Evolutionary conservation across 2,113 vertebrate genomes (phyloP).

Genomic region (Malurus melanocephalus): DNA sequence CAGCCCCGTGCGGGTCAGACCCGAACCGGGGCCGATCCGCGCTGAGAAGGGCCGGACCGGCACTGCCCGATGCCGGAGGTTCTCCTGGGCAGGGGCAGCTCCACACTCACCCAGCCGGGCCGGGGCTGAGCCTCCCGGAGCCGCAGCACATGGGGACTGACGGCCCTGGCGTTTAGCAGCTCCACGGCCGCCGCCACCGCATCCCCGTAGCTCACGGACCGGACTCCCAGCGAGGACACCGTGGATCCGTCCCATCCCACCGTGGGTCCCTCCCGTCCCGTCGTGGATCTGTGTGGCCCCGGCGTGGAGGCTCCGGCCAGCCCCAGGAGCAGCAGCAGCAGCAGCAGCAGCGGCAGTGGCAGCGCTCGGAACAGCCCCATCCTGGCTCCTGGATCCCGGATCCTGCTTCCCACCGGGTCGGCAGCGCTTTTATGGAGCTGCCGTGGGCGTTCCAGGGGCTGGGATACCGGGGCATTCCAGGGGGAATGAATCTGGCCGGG

Average conservation of each 20-base stretch:
- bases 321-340: background rate
- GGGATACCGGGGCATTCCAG: background rate
- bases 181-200: background rate
- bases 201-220: fast-evolving
- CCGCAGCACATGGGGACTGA: background rate
- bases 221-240: fast-evolving
- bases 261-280: fast-evolving
- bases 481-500: background rate
- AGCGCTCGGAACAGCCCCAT: background rate
- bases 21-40: fast-evolving
- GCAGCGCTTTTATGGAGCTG: background rate
- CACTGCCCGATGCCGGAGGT: fast-evolving
- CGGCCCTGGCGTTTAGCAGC: background rate
- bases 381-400: background rate
- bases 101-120: background rate
- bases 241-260: fast-evolving
- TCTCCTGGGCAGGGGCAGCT: fast-evolving
- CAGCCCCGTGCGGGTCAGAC: background rate
- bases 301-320: background rate
- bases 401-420: fast-evolving
- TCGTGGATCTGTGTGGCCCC: fast-evolving
- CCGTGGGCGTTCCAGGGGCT: fast-evolving
- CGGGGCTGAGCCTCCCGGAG: background rate
- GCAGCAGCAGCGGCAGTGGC: background rate
- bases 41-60: fast-evolving